A percentile compares a stretch with the other conserved stretches of the same genome.
These are phyloP conservation scores for Diuraphis noxia DNA, from an alignment of 1,140 invertebrate genomes.

Conservation along the genomic window DNA sequence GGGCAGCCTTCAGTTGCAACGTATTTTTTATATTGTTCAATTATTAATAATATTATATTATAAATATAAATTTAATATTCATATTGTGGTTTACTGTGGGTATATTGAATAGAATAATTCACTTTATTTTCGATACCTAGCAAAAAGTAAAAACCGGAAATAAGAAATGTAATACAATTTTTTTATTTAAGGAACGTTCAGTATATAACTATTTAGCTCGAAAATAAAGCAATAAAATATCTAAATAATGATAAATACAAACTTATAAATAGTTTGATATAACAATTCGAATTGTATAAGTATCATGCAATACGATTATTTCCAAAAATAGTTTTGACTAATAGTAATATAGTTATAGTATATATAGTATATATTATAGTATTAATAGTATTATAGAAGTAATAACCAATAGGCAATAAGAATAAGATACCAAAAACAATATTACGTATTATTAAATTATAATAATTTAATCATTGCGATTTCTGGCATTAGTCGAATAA, in stretches of 20 bases:
- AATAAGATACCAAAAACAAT: background rate
- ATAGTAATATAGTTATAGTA: background rate
- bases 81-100: background rate
- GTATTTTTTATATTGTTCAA: background rate
- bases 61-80: slow-evolving; percentile 25
- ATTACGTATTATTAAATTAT: slow-evolving; percentile 21
- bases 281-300: too few relatives aligned
- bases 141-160: background rate
- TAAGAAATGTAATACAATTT: background rate
- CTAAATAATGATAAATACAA: too few relatives aligned
- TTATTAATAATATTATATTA: slow-evolving; percentile 4
- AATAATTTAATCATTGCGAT: background rate
- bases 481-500: slow-evolving; percentile 22
- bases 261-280: too few relatives aligned
- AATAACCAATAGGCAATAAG: background rate
- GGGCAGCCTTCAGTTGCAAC: background rate
- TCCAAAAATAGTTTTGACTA: slow-evolving; percentile 14
- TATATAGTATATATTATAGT: too few relatives aligned
- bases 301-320: slow-evolving; percentile 11
- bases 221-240: too few relatives aligned
- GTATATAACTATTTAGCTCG: too few relatives aligned
- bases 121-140: slow-evolving; percentile 9
- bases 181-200: too few relatives aligned
- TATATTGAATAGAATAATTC: slow-evolving; percentile 9
- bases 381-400: slow-evolving; percentile 11